Percentiles rank a stretch among this genome's conserved stretches.
Conservation (phyloP, 2,888 invertebrate species). For the Protodeltote pygarga region DNA sequence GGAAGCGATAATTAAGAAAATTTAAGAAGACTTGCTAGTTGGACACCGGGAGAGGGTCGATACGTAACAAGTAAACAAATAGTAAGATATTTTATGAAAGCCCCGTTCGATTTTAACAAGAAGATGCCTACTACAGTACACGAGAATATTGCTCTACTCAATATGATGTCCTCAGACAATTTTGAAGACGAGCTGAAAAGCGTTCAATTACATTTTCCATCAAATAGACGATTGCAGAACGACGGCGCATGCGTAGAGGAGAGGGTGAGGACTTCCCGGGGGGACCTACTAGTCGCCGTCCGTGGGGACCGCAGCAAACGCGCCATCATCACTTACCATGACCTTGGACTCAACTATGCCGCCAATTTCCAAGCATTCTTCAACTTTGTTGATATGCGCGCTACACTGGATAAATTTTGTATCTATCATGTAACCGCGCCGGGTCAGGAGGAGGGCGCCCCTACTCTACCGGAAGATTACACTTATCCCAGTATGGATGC, state of each 20-base stretch:
- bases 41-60: slow-evolving; percentile 33
- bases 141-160: slow-evolving; percentile 87
- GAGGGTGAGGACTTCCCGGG: slow-evolving; percentile 96
- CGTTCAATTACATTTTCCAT: slow-evolving; percentile 95
- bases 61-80: slow-evolving; percentile 43
- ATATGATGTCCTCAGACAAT: slow-evolving; percentile 90
- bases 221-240: slow-evolving; percentile 88
- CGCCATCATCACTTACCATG: slow-evolving; percentile 99
- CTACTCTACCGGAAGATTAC: slow-evolving; percentile 94
- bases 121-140: slow-evolving; percentile 80
- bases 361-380: slow-evolving; percentile 98
- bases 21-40: slow-evolving; percentile 46
- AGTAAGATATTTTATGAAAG: slow-evolving; percentile 49
- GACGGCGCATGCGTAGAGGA: slow-evolving; percentile 88
- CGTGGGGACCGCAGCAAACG: slow-evolving; percentile 97
- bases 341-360: slow-evolving; percentile 98
- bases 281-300: slow-evolving; percentile 96
- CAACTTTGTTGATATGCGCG: slow-evolving; percentile 96
- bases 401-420: slow-evolving; percentile 96
- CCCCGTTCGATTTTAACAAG: slow-evolving; percentile 50
- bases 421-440: slow-evolving; percentile 99
- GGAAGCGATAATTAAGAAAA: slow-evolving; percentile 64
- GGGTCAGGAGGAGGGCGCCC: slow-evolving; percentile 98
- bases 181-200: slow-evolving; percentile 97
- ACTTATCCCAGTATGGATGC: slow-evolving; percentile 99